phyloP scores from a whole-genome alignment of 2,888 invertebrate species.

The Caenorhabditis doughertyi region DNA sequence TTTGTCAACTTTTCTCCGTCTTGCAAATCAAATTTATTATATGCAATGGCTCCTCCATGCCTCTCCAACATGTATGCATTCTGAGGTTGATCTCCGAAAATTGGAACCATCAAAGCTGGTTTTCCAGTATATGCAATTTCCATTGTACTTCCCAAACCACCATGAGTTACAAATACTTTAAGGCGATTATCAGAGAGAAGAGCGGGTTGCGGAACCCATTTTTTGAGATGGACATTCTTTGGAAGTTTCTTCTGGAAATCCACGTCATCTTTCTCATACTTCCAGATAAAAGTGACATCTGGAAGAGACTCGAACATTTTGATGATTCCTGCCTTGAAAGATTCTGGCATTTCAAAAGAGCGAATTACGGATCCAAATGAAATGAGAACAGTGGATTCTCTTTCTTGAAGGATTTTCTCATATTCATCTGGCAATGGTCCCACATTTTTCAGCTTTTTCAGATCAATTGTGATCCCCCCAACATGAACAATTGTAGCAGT shows the following conservation, averaged over 20 bases:
- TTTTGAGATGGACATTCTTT: conserved; percentile 43
- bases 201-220: conserved; percentile 40
- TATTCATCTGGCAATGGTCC: conserved; percentile 50
- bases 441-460: conserved; percentile 16
- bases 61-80: conserved; percentile 52
- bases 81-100: conserved; percentile 45
- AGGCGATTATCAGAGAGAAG: conserved; percentile 39
- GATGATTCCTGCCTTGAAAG: conserved; percentile 40
- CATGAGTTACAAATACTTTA: conserved; percentile 46
- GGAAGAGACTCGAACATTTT: conserved; percentile 46
- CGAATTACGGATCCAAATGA: conserved; percentile 58
- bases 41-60: conserved; percentile 54
- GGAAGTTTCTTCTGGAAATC: conserved; percentile 40
- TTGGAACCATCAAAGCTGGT: conserved; percentile 43
- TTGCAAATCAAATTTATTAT: conserved; percentile 35
- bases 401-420: conserved; percentile 38
- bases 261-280: conserved; percentile 44
- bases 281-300: conserved; percentile 53
- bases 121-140: conserved; percentile 45
- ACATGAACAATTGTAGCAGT: conserved; percentile 3
- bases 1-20: conserved; percentile 28
- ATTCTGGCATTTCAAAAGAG: conserved; percentile 45
- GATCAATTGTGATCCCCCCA: conserved; percentile 33
- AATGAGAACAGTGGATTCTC: conserved; percentile 52
- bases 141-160: conserved; percentile 48